Conservation (phyloP, 2,113 vertebrate genomes). For the Danionella cerebrum region DNA sequence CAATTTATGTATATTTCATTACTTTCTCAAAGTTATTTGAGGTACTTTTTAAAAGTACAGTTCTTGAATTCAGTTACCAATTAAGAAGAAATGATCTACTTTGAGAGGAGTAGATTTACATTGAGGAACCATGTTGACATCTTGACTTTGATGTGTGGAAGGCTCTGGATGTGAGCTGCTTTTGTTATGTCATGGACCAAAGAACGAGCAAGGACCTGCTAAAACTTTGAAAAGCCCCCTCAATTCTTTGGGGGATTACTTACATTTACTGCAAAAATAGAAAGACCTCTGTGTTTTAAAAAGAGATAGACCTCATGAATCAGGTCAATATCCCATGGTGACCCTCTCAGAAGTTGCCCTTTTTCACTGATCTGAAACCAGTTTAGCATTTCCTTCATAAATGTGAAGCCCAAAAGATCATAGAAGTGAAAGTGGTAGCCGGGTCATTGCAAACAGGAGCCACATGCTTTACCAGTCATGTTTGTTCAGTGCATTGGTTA, state of each 20-base stretch:
- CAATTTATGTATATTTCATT: no score
- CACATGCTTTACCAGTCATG: neutral
- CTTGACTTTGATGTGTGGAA: slow-evolving; percentile 26
- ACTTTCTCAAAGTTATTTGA: neutral
- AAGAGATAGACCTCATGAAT: slow-evolving; percentile 21
- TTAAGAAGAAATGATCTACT: neutral
- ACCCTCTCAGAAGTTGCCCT: neutral
- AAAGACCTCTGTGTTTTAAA: slow-evolving; percentile 35
- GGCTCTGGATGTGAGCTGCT: slow-evolving; percentile 19
- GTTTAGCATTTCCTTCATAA: neutral
- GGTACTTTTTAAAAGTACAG: neutral
- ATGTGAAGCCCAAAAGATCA: neutral
- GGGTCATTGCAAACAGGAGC: neutral
- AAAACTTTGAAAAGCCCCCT: slow-evolving; percentile 22
- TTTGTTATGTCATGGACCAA: slow-evolving; percentile 32
- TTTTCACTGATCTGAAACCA: slow-evolving; percentile 14
- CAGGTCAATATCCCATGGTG: neutral
- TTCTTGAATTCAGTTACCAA: neutral
- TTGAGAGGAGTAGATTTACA: neutral
- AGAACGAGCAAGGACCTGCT: slow-evolving; percentile 5
- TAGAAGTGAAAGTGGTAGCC: neutral
- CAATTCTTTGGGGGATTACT: slow-evolving; percentile 24
- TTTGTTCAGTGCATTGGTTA: neutral
- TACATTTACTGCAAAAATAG: neutral
- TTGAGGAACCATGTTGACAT: neutral